Evolutionary conservation across 2,797 vertebrate species (phyloP).

Genomic region (Coregonus sp.): DNA sequence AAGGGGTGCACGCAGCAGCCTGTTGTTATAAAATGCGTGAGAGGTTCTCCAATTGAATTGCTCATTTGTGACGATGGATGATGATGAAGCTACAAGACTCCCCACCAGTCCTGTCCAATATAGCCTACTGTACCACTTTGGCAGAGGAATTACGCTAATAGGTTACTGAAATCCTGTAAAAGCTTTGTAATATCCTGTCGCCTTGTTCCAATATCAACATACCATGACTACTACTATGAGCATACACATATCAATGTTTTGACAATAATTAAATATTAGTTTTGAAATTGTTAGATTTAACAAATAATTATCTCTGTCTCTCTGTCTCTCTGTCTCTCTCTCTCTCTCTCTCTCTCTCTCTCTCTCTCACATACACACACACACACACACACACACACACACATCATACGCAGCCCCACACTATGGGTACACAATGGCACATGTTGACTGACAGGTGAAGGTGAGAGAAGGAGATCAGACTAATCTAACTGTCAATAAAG

Average conservation of each 20-base stretch:
- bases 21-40: background rate
- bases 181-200: background rate
- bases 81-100: background rate
- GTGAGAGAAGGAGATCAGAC: slow-evolving; percentile 51
- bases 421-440: background rate
- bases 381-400: slow-evolving; percentile 3
- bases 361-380: too few relatives aligned
- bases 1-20: slow-evolving; percentile 46
- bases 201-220: background rate
- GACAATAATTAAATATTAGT: too few relatives aligned
- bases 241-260: too few relatives aligned
- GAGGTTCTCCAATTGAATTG: background rate
- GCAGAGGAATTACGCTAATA: background rate
- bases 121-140: background rate
- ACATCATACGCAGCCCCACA: background rate
- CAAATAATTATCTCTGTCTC: too few relatives aligned
- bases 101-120: background rate
- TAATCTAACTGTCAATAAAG: slow-evolving; percentile 56
- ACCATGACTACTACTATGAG: too few relatives aligned
- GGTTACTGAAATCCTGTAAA: background rate
- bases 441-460: slow-evolving; percentile 50
- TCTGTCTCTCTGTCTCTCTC: too few relatives aligned
- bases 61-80: background rate
- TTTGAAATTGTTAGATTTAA: too few relatives aligned
- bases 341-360: too few relatives aligned